phyloP scores from a whole-genome alignment of 2,888 invertebrate genomes.

The Lycia hirtaria region DNA sequence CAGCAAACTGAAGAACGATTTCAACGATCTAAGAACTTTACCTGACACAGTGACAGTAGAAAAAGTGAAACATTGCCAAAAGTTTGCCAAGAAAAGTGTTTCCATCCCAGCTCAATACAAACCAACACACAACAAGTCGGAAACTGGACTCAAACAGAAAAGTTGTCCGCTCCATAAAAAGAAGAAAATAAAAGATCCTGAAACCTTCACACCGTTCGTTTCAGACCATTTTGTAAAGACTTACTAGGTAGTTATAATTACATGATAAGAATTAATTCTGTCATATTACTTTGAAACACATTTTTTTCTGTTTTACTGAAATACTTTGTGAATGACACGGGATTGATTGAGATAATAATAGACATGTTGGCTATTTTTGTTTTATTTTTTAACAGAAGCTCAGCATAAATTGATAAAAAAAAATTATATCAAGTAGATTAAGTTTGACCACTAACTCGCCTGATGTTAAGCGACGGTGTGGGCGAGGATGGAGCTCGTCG shows the following conservation, averaged over 20 bases:
- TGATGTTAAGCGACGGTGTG: too few species aligned
- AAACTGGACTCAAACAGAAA: conserved; percentile 69
- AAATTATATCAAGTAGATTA: too few species aligned
- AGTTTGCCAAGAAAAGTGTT: conserved; percentile 65
- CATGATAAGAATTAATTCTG: too few species aligned
- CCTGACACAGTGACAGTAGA: conserved; percentile 34
- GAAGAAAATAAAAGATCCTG: conserved; percentile 69
- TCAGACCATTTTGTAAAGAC: conserved; percentile 80
- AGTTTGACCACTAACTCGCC: too few species aligned
- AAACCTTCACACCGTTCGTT: conserved; percentile 63
- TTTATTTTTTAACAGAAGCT: too few species aligned
- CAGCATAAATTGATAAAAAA: too few species aligned
- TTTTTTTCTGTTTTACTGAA: background rate
- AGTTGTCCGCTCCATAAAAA: conserved; percentile 74
- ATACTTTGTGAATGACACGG: background rate
- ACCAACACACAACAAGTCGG: conserved; percentile 76
- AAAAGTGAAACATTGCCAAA: conserved; percentile 63
- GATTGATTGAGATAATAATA: background rate
- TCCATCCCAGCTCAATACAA: conserved; percentile 71
- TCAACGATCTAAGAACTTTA: conserved; percentile 40
- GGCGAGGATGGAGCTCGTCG: too few species aligned
- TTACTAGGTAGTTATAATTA: conserved; percentile 61
- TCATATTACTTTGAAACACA: too few species aligned
- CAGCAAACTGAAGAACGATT: conserved; percentile 44
- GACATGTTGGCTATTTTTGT: too few species aligned